Percentiles rank a stretch among this genome's conserved stretches.
phyloP scores from a whole-genome alignment of 30 jellyfish, hydroid and myxozoan genomes.

The Nemopilema nomurai region DNA sequence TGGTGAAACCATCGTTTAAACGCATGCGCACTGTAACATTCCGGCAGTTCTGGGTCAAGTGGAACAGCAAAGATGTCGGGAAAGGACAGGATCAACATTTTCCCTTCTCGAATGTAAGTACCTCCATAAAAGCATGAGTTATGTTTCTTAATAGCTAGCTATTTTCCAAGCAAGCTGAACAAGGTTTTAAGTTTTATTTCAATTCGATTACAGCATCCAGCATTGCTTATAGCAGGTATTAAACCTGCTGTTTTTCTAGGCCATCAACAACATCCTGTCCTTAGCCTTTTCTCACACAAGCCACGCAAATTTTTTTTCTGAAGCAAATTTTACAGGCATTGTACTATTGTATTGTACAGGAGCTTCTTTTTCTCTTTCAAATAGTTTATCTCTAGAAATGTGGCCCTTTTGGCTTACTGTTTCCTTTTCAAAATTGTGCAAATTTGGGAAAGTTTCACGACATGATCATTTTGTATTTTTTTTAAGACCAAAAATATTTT shows the following conservation, averaged over 20 bases:
- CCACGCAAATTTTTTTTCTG: neutral
- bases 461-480: no score
- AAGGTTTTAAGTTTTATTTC: neutral
- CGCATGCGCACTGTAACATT: neutral
- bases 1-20: no score
- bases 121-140: neutral
- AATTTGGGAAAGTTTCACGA: no score
- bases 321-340: no score
- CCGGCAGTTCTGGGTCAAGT: neutral
- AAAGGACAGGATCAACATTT: conserved; percentile 78
- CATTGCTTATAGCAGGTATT: neutral
- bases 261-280: no score
- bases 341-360: no score
- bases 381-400: neutral
- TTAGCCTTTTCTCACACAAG: neutral
- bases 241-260: no score
- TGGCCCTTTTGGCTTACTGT: neutral
- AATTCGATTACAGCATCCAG: neutral
- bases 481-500: no score
- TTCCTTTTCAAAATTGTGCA: no score
- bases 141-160: no score
- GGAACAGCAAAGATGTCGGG: conserved; percentile 70
- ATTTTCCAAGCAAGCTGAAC: no score
- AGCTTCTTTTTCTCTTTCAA: neutral
- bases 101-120: conserved; percentile 95